A percentile compares a stretch with the other conserved stretches of the same genome.
These are phyloP conservation scores for Zonitis immaculata DNA, from an alignment of 2,888 invertebrate genomes.

Conservation along the genomic window DNA sequence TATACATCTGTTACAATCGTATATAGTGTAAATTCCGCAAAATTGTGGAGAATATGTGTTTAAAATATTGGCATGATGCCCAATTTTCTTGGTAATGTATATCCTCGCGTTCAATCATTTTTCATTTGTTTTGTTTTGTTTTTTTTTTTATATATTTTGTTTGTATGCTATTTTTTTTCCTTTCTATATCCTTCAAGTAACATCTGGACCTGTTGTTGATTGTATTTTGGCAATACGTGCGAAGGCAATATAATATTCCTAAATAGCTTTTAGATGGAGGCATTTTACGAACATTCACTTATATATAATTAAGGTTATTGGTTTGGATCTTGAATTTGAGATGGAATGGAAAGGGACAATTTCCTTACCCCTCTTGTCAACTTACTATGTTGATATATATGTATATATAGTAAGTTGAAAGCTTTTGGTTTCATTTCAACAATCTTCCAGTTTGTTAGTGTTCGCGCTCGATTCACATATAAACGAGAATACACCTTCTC, in stretches of 20 bases:
- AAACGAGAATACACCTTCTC: slow-evolving; percentile 12
- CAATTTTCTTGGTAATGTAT: background rate
- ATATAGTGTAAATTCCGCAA: slow-evolving; percentile 15
- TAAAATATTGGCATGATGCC: slow-evolving; percentile 19
- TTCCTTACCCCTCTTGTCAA: slow-evolving; percentile 17
- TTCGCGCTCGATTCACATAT: slow-evolving; percentile 29
- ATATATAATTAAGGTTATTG: slow-evolving; percentile 35
- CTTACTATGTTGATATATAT: too few relatives aligned
- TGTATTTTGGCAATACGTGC: slow-evolving; percentile 27
- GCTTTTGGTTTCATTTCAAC: slow-evolving; percentile 33
- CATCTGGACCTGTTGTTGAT: slow-evolving; percentile 37
- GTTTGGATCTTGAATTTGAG: slow-evolving; percentile 23
- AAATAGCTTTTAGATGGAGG: slow-evolving; percentile 32
- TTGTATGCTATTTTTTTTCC: slow-evolving; percentile 13
- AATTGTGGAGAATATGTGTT: slow-evolving; percentile 15
- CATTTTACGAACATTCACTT: slow-evolving; percentile 31
- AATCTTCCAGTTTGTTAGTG: slow-evolving; percentile 32
- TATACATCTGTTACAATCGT: slow-evolving; percentile 9
- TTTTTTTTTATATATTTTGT: too few relatives aligned
- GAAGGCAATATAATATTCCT: slow-evolving; percentile 29
- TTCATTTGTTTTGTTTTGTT: too few relatives aligned
- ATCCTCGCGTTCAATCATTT: slow-evolving; percentile 21
- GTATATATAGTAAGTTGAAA: slow-evolving; percentile 25
- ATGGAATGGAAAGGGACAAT: slow-evolving; percentile 14
- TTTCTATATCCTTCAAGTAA: slow-evolving; percentile 7